A percentile compares a stretch with the other conserved stretches of the same genome.
Conservation (phyloP, 37 sponge, comb jelly and placozoan genomes). For the Theonella swinhoei region DNA sequence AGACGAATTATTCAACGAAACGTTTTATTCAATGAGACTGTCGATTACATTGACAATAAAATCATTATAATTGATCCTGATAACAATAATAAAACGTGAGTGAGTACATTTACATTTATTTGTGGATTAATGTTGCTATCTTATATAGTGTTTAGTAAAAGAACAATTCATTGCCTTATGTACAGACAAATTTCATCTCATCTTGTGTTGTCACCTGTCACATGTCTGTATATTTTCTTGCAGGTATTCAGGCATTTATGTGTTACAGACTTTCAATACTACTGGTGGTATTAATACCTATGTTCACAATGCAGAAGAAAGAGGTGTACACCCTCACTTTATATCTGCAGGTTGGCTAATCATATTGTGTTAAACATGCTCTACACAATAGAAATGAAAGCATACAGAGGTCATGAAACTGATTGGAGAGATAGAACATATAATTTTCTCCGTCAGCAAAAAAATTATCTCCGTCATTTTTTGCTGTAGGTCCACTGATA, state of each 20-base stretch:
- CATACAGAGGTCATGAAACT: no score
- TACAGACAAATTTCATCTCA: no score
- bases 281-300: background rate
- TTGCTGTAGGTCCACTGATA: background rate
- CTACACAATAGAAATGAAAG: no score
- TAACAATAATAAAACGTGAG: background rate
- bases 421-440: no score
- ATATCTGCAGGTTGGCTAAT: no score
- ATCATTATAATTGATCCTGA: background rate
- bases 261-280: conserved; percentile 23
- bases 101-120: no score
- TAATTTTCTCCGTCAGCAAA: no score
- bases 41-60: background rate
- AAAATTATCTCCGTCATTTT: no score
- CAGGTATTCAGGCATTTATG: background rate
- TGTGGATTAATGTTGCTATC: no score
- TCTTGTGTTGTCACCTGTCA: no score
- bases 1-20: background rate
- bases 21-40: background rate
- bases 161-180: no score
- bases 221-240: background rate
- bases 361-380: background rate
- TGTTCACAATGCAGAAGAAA: background rate
- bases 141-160: no score
- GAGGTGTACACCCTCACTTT: background rate